These are phyloP conservation scores for Phanerotoma sp. DNA, from an alignment of 2,888 invertebrate genomes.

Conservation along the genomic window DNA sequence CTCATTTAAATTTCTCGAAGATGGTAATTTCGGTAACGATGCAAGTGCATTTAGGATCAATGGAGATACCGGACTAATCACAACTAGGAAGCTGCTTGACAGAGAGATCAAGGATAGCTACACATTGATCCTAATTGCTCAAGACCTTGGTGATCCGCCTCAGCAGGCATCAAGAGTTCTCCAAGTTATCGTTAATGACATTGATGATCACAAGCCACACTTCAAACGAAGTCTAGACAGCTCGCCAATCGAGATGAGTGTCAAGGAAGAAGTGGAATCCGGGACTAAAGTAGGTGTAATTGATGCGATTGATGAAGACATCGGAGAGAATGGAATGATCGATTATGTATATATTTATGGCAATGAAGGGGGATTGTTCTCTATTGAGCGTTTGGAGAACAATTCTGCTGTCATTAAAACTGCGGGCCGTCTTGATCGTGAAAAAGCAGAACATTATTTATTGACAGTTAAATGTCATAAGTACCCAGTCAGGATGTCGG, in stretches of 20 bases:
- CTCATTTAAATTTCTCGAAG: slow-evolving; percentile 71
- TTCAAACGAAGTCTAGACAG: slow-evolving; percentile 70
- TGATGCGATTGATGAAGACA: slow-evolving; percentile 73
- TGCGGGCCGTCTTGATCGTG: slow-evolving; percentile 68
- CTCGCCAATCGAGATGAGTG: slow-evolving; percentile 63
- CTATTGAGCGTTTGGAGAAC: slow-evolving; percentile 65
- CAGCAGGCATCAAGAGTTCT: slow-evolving; percentile 74
- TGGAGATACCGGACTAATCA: slow-evolving; percentile 69
- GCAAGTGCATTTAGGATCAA: slow-evolving; percentile 52
- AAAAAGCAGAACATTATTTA: slow-evolving; percentile 62
- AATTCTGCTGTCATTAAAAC: slow-evolving; percentile 67
- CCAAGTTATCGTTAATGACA: slow-evolving; percentile 69
- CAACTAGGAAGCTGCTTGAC: slow-evolving; percentile 69
- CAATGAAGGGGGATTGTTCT: slow-evolving; percentile 68
- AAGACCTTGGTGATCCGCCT: slow-evolving; percentile 75
- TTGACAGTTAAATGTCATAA: slow-evolving; percentile 74
- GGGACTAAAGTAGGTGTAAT: slow-evolving; percentile 70
- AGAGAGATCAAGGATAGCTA: slow-evolving; percentile 74
- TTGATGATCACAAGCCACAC: slow-evolving; percentile 77
- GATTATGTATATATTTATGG: slow-evolving; percentile 75
- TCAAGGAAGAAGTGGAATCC: slow-evolving; percentile 68
- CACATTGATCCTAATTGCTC: slow-evolving; percentile 75
- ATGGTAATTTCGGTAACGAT: slow-evolving; percentile 60
- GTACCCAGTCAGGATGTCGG: slow-evolving; percentile 46
- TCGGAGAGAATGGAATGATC: slow-evolving; percentile 72